Conservation (phyloP, 2,113 vertebrate genomes). For the Chinchilla lanigera region DNA sequence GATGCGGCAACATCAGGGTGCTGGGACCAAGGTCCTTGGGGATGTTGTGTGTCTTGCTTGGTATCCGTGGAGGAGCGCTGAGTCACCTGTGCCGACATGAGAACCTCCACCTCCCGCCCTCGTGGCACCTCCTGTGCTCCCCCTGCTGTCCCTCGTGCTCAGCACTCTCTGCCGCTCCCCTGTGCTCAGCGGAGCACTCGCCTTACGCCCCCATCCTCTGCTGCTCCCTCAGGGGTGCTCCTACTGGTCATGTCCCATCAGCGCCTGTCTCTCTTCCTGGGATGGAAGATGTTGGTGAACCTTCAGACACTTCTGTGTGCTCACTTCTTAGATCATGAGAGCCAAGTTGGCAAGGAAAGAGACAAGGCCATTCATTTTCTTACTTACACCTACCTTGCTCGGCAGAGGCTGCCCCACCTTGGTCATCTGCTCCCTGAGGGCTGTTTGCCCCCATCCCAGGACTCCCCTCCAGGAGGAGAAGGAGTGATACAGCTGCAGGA, state of each 20-base stretch:
- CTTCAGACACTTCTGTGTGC: background rate
- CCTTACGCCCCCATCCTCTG: accelerated
- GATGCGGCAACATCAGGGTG: accelerated
- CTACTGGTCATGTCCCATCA: background rate
- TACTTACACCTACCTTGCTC: background rate
- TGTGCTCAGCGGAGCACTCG: background rate
- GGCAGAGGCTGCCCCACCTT: accelerated
- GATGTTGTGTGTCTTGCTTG: too few species aligned
- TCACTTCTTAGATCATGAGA: background rate
- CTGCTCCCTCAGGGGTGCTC: background rate
- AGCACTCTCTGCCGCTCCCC: background rate
- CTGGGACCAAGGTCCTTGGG: background rate
- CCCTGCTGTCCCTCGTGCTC: background rate
- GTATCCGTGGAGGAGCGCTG: background rate
- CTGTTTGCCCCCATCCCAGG: too few species aligned
- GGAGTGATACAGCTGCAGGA: background rate
- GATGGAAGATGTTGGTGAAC: background rate
- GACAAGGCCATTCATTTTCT: background rate
- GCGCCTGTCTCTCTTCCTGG: background rate
- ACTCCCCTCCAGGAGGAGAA: background rate
- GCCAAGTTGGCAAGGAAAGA: background rate
- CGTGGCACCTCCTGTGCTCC: too few species aligned
- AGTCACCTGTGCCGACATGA: accelerated
- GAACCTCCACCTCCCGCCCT: accelerated
- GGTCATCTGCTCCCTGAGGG: background rate